phyloP scores from a whole-genome alignment of 2,888 invertebrate species.

The Eledona agricola region DNA sequence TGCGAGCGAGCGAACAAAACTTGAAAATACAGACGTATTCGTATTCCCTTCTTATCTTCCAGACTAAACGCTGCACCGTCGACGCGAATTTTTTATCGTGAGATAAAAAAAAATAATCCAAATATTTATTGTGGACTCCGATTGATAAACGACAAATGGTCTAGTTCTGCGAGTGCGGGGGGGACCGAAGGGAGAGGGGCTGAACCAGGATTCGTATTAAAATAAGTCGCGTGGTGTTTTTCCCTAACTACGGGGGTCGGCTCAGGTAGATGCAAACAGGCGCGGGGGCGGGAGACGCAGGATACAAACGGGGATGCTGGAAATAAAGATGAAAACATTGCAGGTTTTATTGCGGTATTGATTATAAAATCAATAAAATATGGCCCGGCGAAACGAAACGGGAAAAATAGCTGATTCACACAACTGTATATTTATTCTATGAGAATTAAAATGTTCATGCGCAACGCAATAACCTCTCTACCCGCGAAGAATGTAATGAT shows the following conservation, averaged over 20 bases:
- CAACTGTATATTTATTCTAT: conserved; percentile 60
- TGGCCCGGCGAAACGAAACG: conserved; percentile 61
- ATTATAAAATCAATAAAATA: conserved; percentile 66
- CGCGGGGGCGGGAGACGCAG: conserved; percentile 20
- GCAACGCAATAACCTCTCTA: conserved; percentile 66
- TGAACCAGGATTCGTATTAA: no score
- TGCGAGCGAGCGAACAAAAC: neutral
- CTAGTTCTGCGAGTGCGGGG: conserved; percentile 8
- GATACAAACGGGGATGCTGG: conserved; percentile 56
- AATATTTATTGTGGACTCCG: conserved; percentile 24
- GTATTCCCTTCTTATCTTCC: conserved; percentile 20
- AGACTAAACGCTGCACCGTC: conserved; percentile 30
- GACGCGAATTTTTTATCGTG: conserved; percentile 24
- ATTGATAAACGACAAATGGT: conserved; percentile 9
- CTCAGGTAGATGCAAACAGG: conserved; percentile 38
- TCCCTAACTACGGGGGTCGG: conserved; percentile 31
- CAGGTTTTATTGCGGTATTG: conserved; percentile 66
- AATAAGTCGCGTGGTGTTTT: conserved; percentile 31
- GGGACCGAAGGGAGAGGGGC: conserved; percentile 2
- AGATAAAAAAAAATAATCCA: conserved; percentile 31
- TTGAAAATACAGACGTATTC: conserved; percentile 2
- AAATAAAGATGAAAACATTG: conserved; percentile 65
- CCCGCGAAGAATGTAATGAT: conserved; percentile 82
- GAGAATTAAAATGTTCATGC: conserved; percentile 64
- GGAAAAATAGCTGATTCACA: conserved; percentile 63